Conservation (phyloP, 2,888 invertebrate species). For the Stegophylla sp. region DNA sequence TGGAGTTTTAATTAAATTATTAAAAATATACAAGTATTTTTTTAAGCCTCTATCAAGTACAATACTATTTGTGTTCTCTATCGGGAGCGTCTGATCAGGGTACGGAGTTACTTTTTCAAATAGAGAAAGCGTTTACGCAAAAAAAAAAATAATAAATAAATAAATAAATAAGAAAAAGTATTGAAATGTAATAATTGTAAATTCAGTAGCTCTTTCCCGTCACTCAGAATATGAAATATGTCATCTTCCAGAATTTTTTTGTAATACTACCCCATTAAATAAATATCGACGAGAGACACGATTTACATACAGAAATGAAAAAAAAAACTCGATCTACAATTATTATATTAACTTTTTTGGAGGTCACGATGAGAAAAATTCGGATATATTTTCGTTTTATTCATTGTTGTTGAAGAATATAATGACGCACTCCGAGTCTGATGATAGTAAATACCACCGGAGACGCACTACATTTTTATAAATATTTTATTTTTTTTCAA, state of each 20-base stretch:
- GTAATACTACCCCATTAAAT: too few relatives aligned
- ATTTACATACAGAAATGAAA: background rate
- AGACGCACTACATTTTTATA: background rate
- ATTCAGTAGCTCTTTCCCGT: too few relatives aligned
- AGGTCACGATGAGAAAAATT: background rate
- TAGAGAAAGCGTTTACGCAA: background rate
- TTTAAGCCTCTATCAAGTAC: too few relatives aligned
- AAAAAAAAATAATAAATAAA: background rate
- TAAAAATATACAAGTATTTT: too few relatives aligned
- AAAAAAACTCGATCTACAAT: background rate
- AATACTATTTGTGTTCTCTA: too few relatives aligned
- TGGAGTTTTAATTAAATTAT: too few relatives aligned
- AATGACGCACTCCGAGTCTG: constrained; percentile 2
- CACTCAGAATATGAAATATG: too few relatives aligned
- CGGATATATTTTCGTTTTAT: constrained; percentile 10
- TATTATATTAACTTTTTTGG: background rate
- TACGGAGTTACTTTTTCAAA: too few relatives aligned
- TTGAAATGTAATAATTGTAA: background rate
- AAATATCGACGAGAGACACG: background rate
- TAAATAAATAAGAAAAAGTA: too few relatives aligned
- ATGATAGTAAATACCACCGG: constrained; percentile 29
- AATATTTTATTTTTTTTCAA: constrained; percentile 2
- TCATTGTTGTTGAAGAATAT: constrained; percentile 19
- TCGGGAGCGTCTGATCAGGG: too few relatives aligned
- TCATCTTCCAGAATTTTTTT: too few relatives aligned